These are phyloP conservation scores for Melanotus villosus DNA, from an alignment of 2,888 invertebrate species.

Conservation along the genomic window DNA sequence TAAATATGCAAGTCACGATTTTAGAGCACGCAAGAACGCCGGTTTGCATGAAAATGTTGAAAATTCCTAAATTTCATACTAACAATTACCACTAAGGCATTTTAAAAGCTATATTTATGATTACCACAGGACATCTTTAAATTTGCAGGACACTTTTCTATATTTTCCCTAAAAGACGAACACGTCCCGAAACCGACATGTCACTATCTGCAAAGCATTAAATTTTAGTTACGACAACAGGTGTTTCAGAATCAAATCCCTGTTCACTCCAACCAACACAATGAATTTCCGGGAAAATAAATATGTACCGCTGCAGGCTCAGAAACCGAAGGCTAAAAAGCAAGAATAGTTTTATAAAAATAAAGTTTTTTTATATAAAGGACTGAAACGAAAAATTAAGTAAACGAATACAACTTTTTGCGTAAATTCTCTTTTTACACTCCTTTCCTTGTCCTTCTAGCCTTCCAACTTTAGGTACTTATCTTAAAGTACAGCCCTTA, in stretches of 20 bases:
- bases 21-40: slow-evolving; percentile 20
- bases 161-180: too few relatives aligned
- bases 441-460: too few relatives aligned
- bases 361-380: too few relatives aligned
- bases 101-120: too few relatives aligned
- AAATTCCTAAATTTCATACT: neutral
- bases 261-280: neutral
- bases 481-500: neutral
- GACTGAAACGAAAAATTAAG: neutral
- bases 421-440: too few relatives aligned
- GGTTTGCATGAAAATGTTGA: slow-evolving; percentile 19
- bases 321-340: neutral
- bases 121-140: too few relatives aligned
- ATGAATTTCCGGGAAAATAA: neutral
- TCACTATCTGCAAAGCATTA: neutral
- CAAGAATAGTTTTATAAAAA: neutral
- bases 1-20: slow-evolving; percentile 32
- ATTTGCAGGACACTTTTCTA: too few relatives aligned
- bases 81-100: neutral
- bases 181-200: too few relatives aligned
- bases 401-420: too few relatives aligned
- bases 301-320: neutral
- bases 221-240: neutral
- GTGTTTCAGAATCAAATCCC: neutral
- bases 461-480: neutral